These are phyloP conservation scores for Sander lucioperca DNA, from an alignment of 2,113 vertebrate genomes.

Conservation along the genomic window DNA sequence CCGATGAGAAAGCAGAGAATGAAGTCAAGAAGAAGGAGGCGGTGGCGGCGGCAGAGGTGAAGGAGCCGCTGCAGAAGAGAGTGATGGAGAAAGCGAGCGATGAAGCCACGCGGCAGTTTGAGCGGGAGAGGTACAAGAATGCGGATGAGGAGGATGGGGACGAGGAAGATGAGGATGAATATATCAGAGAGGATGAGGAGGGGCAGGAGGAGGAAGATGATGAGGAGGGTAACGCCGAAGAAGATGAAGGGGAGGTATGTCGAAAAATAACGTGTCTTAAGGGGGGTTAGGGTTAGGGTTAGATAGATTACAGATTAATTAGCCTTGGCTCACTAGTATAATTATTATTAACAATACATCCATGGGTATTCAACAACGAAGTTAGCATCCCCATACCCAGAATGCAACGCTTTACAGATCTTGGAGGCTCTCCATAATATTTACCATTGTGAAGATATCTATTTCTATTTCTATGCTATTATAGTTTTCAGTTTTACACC, in stretches of 20 bases:
- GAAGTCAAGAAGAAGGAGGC: constrained; percentile 32
- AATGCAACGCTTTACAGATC: neutral
- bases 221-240: constrained; percentile 46
- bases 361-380: no score
- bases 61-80: constrained; percentile 79
- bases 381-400: neutral
- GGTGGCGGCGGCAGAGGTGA: constrained; percentile 42
- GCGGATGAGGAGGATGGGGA: constrained; percentile 66
- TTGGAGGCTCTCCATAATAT: no score
- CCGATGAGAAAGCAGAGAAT: constrained; percentile 5
- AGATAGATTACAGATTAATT: no score
- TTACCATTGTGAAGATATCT: no score
- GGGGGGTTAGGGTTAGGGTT: no score
- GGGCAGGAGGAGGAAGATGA: constrained; percentile 68
- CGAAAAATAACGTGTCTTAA: no score
- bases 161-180: constrained; percentile 71
- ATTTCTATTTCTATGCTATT: no score
- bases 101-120: constrained; percentile 85
- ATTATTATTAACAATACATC: no score
- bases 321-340: no score
- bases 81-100: constrained; percentile 87
- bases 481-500: neutral
- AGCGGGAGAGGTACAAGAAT: constrained; percentile 73
- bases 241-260: constrained; percentile 77
- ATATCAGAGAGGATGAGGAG: constrained; percentile 72